These are phyloP conservation scores for Rhopalosiphum nymphaeae DNA, from an alignment of 2,888 invertebrate species.

Conservation along the genomic window DNA sequence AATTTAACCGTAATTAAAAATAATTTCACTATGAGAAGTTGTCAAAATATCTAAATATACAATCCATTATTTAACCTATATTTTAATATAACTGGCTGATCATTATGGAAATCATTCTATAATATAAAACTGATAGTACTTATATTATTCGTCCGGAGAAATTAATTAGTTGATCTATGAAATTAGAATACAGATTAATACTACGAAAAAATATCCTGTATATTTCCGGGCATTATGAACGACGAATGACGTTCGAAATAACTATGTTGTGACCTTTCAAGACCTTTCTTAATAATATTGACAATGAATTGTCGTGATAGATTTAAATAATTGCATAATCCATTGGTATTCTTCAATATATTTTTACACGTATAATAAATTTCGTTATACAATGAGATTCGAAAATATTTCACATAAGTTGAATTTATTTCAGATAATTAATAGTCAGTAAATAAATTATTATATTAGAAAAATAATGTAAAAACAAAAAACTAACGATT, in stretches of 20 bases:
- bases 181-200: neutral
- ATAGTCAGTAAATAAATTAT: neutral
- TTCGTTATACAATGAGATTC: neutral
- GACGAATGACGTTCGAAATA: neutral
- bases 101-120: neutral
- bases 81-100: neutral
- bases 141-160: neutral
- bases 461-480: neutral
- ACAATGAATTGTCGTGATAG: slow-evolving; percentile 24
- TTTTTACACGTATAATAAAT: neutral
- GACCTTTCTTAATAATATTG: neutral
- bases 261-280: neutral
- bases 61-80: neutral
- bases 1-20: neutral
- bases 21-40: neutral
- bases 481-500: neutral
- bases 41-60: neutral
- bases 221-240: slow-evolving; percentile 9
- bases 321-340: slow-evolving; percentile 24
- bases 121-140: neutral
- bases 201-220: neutral
- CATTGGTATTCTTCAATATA: neutral
- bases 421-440: neutral
- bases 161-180: neutral
- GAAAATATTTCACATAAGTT: neutral